A percentile compares a stretch with the other conserved stretches of the same genome.
Conservation (phyloP, 1,140 invertebrate genomes). For the Pomacea maculata region DNA sequence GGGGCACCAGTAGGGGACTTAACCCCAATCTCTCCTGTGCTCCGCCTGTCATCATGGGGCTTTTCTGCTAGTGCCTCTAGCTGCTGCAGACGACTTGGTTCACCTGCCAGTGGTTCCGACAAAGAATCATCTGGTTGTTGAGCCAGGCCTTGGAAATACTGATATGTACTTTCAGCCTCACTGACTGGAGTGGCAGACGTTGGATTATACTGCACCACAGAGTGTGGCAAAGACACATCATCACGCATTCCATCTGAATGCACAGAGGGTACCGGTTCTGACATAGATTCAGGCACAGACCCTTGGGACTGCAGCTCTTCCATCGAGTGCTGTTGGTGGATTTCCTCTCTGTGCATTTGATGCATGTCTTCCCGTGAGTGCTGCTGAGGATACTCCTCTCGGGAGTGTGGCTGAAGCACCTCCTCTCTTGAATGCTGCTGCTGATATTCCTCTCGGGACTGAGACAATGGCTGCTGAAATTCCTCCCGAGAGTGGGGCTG, state of each 20-base stretch:
- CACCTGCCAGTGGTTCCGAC: slow-evolving; percentile 31
- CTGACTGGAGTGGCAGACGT: slow-evolving; percentile 19
- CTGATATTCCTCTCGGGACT: slow-evolving; percentile 5
- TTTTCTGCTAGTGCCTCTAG: slow-evolving; percentile 37
- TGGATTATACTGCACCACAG: slow-evolving; percentile 24
- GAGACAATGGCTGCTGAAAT: background rate
- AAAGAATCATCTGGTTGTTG: slow-evolving; percentile 23
- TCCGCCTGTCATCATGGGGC: slow-evolving; percentile 33
- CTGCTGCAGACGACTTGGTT: slow-evolving; percentile 28
- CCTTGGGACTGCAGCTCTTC: slow-evolving; percentile 28
- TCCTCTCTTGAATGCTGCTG: slow-evolving; percentile 17
- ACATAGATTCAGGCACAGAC: slow-evolving; percentile 28
- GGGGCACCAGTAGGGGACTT: slow-evolving; percentile 33
- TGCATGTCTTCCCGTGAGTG: slow-evolving; percentile 8
- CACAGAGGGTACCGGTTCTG: slow-evolving; percentile 23
- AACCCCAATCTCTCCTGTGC: slow-evolving; percentile 28
- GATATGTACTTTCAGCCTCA: slow-evolving; percentile 51
- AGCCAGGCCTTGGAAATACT: slow-evolving; percentile 46
- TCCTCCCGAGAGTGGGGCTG: slow-evolving; percentile 14
- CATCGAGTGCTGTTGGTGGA: slow-evolving; percentile 16
- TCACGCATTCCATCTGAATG: slow-evolving; percentile 21
- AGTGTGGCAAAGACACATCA: slow-evolving; percentile 20
- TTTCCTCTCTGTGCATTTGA: slow-evolving; percentile 5
- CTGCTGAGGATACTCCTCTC: slow-evolving; percentile 13
- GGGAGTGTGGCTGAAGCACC: slow-evolving; percentile 2